A percentile compares a stretch with the other conserved stretches of the same genome.
Evolutionary conservation across 1,140 invertebrate genomes (phyloP).

Genomic region (Portunus trituberculatus): DNA sequence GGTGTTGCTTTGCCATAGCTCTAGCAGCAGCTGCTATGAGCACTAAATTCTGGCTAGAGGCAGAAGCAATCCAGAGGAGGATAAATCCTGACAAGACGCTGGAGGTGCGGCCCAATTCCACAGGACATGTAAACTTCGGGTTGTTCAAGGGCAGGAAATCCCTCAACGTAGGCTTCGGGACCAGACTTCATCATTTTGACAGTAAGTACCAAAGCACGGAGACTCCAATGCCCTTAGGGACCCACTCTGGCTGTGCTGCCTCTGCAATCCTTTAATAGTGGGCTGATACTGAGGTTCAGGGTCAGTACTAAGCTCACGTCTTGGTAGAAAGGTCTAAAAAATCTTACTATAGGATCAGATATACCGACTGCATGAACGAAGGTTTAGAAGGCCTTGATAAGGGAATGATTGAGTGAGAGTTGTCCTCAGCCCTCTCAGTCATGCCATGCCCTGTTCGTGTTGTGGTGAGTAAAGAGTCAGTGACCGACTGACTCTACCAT

Average conservation of each 20-base stretch:
- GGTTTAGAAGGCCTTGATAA: not conserved
- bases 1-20: slow-evolving; percentile 90
- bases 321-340: not conserved
- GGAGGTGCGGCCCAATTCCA: slow-evolving; percentile 83
- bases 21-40: slow-evolving; percentile 91
- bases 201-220: slow-evolving; percentile 82
- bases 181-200: slow-evolving; percentile 87
- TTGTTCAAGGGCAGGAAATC: slow-evolving; percentile 91
- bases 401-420: not conserved
- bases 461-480: not conserved
- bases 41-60: slow-evolving; percentile 93
- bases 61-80: slow-evolving; percentile 85
- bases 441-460: not conserved
- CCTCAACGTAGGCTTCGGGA: slow-evolving; percentile 90
- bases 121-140: slow-evolving; percentile 90
- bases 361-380: not conserved
- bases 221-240: slow-evolving; percentile 52
- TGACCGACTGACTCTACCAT: not conserved
- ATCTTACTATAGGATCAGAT: not conserved
- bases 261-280: not conserved
- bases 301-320: not conserved
- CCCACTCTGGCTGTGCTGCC: not conserved
- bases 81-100: slow-evolving; percentile 70
- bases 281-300: not conserved
- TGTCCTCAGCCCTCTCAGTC: not conserved